Evolutionary conservation across 2,888 invertebrate species (phyloP).

Genomic region (Lordiphosa andalusiaca): DNA sequence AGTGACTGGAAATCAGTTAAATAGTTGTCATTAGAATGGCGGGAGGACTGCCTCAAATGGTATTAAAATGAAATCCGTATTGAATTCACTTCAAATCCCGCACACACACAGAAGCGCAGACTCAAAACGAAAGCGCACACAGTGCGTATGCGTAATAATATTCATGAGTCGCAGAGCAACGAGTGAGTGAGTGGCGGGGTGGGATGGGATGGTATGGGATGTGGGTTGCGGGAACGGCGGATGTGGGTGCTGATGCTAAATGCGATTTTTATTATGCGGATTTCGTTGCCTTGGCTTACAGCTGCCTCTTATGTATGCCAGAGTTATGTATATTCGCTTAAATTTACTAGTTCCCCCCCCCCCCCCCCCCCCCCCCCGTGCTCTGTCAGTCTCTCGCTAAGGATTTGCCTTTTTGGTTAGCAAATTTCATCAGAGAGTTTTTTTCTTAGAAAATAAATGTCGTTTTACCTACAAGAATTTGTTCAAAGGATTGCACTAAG

Average conservation of each 20-base stretch:
- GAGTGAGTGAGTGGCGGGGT: background rate
- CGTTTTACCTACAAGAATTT: slow-evolving; percentile 3
- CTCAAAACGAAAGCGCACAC: slow-evolving; percentile 14
- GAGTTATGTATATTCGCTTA: background rate
- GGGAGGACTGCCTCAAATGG: slow-evolving; percentile 7
- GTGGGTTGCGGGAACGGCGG: background rate
- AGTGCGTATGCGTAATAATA: slow-evolving; percentile 55
- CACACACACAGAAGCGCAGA: slow-evolving; percentile 2
- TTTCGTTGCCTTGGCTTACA: slow-evolving; percentile 12
- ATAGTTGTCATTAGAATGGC: slow-evolving; percentile 24
- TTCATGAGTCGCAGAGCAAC: slow-evolving; percentile 23
- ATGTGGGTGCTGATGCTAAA: slow-evolving; percentile 2
- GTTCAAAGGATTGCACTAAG: background rate
- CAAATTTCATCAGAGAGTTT: slow-evolving; percentile 15
- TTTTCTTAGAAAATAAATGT: background rate
- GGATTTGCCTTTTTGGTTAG: slow-evolving; percentile 7
- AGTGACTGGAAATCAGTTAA: slow-evolving; percentile 23
- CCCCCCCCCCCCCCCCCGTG: background rate
- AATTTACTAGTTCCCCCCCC: slow-evolving; percentile 1
- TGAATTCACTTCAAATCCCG: slow-evolving; percentile 29
- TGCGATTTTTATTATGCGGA: slow-evolving; percentile 17
- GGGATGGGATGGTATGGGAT: background rate
- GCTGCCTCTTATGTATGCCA: slow-evolving; percentile 4
- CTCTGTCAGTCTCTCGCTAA: background rate
- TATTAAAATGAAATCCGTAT: slow-evolving; percentile 36